Evolutionary conservation across 2,888 invertebrate species (phyloP).

Genomic region (Chaetogeoica ovagalla): DNA sequence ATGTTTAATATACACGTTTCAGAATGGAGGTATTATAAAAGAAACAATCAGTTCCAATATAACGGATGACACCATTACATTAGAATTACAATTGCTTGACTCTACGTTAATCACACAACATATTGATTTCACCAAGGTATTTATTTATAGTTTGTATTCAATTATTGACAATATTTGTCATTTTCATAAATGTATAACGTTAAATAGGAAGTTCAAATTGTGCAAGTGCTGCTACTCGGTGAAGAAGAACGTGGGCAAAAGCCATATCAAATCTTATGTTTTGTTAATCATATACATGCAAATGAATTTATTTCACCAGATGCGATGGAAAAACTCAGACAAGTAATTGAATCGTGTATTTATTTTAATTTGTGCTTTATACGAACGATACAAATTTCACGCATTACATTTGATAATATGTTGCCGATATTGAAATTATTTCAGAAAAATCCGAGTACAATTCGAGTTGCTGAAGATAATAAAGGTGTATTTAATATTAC

Average conservation of each 20-base stretch:
- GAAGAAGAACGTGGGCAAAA: conserved; percentile 91
- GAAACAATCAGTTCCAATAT: conserved; percentile 91
- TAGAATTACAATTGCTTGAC: conserved; percentile 88
- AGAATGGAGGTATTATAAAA: conserved; percentile 92
- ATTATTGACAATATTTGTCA: not conserved
- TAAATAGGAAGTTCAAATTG: conserved; percentile 85
- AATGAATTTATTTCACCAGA: conserved; percentile 94
- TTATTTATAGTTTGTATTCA: not conserved
- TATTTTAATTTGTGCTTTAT: not conserved
- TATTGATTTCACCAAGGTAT: conserved; percentile 83
- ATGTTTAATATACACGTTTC: conserved; percentile 57
- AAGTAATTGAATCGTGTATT: conserved; percentile 63
- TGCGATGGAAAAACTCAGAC: conserved; percentile 93
- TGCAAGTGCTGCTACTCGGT: conserved; percentile 84
- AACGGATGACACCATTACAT: conserved; percentile 82
- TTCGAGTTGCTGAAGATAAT: conserved; percentile 88
- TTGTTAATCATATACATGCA: conserved; percentile 85
- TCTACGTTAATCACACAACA: conserved; percentile 89
- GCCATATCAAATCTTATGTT: conserved; percentile 88
- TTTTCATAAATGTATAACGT: conserved; percentile 55
- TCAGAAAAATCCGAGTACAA: conserved; percentile 78
- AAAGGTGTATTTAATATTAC: conserved; percentile 80
- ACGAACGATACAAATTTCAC: not conserved
- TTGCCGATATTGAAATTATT: conserved; percentile 30
- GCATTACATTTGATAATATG: not conserved